Conservation (phyloP, 2,113 vertebrate genomes). For the Pangasianodon gigas region DNA sequence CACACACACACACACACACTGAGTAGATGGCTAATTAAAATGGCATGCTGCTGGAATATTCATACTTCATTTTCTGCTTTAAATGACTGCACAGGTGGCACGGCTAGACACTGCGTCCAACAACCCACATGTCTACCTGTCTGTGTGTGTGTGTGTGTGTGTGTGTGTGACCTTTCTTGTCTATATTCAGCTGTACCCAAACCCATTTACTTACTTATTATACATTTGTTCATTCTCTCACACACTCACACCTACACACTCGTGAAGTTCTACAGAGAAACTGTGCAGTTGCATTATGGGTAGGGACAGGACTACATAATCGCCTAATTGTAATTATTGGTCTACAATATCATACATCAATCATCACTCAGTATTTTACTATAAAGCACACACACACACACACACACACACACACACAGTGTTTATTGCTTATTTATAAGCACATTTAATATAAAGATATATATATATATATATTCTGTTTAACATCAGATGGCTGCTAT, state of each 20-base stretch:
- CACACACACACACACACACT: not conserved
- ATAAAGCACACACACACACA: not conserved
- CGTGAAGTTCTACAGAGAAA: not conserved
- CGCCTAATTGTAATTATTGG: no score
- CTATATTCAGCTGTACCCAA: not conserved
- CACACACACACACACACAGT: not conserved
- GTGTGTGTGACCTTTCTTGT: conserved; percentile 11
- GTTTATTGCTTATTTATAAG: not conserved
- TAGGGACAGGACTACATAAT: no score
- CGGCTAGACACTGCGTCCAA: not conserved
- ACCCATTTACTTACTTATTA: not conserved
- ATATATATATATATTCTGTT: not conserved
- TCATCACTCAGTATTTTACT: no score
- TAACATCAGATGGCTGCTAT: not conserved
- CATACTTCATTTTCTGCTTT: conserved; percentile 62
- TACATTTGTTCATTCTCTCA: not conserved
- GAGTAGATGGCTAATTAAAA: conserved; percentile 66
- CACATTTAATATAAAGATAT: not conserved
- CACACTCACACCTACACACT: not conserved
- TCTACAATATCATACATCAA: no score
- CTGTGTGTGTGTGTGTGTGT: not conserved
- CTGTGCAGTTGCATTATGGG: not conserved
- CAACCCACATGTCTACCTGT: not conserved
- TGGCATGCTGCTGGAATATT: conserved; percentile 64
- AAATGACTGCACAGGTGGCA: conserved; percentile 48